Percentiles rank a stretch among this genome's conserved stretches.
phyloP scores from a whole-genome alignment of 2,113 vertebrate species.

The Esox niger region DNA sequence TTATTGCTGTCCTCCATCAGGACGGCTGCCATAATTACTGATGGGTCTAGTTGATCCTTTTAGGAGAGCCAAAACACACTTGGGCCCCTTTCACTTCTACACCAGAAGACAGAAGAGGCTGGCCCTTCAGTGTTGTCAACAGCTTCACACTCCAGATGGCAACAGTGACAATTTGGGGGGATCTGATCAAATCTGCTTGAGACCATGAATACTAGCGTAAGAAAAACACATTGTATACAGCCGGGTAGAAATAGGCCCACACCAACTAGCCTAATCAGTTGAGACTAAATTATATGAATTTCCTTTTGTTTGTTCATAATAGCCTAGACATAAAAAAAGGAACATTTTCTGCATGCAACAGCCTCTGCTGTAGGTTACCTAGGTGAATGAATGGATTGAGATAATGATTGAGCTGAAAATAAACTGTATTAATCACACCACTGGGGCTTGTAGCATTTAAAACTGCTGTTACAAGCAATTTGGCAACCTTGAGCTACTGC shows the following conservation, averaged over 20 bases:
- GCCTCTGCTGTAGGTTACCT: background rate
- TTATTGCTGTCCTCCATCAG: slow-evolving; percentile 57
- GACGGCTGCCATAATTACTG: slow-evolving; percentile 52
- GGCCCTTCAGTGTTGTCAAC: slow-evolving; percentile 8
- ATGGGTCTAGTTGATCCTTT: slow-evolving; percentile 41
- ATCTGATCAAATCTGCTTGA: slow-evolving; percentile 6
- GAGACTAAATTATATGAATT: background rate
- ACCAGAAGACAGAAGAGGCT: background rate
- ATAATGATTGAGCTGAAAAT: slow-evolving; percentile 15
- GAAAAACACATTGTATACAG: too few species aligned
- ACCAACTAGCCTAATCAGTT: too few species aligned
- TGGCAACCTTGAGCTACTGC: slow-evolving; percentile 20
- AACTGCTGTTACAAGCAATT: slow-evolving; percentile 42
- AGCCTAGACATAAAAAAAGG: background rate
- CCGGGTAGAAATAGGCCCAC: too few species aligned
- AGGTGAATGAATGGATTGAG: background rate
- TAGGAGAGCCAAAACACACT: slow-evolving; percentile 24
- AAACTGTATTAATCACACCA: slow-evolving; percentile 12
- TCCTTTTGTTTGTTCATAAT: background rate
- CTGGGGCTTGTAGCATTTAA: slow-evolving; percentile 28
- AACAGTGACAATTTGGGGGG: slow-evolving; percentile 13
- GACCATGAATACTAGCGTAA: too few species aligned
- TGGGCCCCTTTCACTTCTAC: slow-evolving; percentile 13
- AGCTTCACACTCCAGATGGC: slow-evolving; percentile 18
- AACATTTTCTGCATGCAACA: background rate